Percentiles rank a stretch among this genome's conserved stretches.
phyloP scores from a whole-genome alignment of 2,113 vertebrate genomes.

The Cynoglossus semilaevis region DNA sequence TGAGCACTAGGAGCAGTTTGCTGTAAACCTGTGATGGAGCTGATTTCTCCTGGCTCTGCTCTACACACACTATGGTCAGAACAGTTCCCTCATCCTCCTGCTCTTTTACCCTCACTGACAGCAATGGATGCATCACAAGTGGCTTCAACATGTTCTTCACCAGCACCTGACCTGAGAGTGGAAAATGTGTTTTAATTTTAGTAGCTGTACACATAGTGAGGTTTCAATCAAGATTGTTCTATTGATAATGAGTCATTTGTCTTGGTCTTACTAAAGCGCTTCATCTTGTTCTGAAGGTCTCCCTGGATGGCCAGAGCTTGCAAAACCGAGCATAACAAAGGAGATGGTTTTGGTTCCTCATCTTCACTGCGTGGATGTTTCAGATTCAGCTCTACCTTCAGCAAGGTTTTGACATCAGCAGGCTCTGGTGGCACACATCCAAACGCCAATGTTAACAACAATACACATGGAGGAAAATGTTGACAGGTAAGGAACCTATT shows the following conservation, averaged over 20 bases:
- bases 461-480: neutral
- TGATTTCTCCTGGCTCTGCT: conserved; percentile 66
- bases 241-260: neutral
- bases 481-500: no score
- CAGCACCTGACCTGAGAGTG: conserved; percentile 82
- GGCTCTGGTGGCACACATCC: conserved; percentile 66
- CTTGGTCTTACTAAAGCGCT: conserved; percentile 84
- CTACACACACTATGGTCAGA: conserved; percentile 72
- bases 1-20: conserved; percentile 83
- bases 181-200: neutral
- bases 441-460: neutral
- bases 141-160: conserved; percentile 89
- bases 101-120: conserved; percentile 76
- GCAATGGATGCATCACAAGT: conserved; percentile 75
- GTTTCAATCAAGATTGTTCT: neutral
- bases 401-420: conserved; percentile 70
- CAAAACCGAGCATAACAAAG: conserved; percentile 77
- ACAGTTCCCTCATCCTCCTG: conserved; percentile 67
- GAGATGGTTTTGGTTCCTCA: conserved; percentile 34
- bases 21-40: conserved; percentile 84
- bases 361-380: conserved; percentile 63
- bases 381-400: conserved; percentile 82
- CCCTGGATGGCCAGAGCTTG: conserved; percentile 87
- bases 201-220: neutral
- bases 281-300: conserved; percentile 85